A percentile compares a stretch with the other conserved stretches of the same genome.
Conservation (phyloP, 2,113 vertebrate species). For the Gulo gulo region DNA sequence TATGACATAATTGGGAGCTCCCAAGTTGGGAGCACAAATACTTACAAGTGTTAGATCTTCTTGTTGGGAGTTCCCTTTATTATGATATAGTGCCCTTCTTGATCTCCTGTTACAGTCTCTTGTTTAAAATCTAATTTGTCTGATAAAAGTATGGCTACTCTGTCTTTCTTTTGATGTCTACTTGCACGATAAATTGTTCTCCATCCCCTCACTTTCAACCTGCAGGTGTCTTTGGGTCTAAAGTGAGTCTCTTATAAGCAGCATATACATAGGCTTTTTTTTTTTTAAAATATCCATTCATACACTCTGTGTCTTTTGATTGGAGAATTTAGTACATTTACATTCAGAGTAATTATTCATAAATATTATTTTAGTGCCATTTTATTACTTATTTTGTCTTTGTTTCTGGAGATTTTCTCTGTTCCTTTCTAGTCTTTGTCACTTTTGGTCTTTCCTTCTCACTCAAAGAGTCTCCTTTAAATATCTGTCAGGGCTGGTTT, state of each 20-base stretch:
- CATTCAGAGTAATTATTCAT: background rate
- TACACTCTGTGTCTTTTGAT: background rate
- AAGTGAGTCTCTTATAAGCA: background rate
- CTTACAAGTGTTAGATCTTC: background rate
- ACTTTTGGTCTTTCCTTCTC: background rate
- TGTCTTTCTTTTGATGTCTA: background rate
- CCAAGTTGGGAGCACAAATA: background rate
- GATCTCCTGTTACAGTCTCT: background rate
- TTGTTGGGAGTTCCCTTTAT: background rate
- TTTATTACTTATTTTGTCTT: background rate
- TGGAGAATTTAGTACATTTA: background rate
- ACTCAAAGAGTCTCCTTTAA: background rate
- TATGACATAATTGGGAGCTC: background rate
- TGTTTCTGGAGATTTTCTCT: background rate
- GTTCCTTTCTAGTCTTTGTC: background rate
- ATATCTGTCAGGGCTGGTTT: background rate
- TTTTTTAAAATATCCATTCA: background rate
- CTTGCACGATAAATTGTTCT: background rate
- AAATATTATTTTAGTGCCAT: background rate
- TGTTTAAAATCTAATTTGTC: background rate
- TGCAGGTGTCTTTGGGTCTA: background rate
- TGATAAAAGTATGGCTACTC: background rate
- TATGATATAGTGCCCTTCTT: background rate
- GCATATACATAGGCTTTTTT: background rate
- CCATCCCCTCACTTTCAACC: background rate